Base-by-base conservation (phyloP, 2,113 vertebrate genomes). In the Arizona elegans region DNA sequence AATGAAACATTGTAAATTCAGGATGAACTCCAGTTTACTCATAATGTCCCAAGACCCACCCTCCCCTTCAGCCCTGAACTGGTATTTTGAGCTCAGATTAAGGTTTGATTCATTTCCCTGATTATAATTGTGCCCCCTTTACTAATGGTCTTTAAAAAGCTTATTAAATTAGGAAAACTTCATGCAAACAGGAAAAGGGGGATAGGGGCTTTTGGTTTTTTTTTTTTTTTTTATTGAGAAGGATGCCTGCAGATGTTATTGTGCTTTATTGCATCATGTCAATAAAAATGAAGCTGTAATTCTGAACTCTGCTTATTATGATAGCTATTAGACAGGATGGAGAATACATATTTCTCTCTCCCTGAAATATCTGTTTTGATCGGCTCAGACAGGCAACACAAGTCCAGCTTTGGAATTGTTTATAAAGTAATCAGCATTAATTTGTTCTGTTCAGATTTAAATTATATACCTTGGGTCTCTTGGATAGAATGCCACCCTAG, bases 371-470 rank as follows among this genome's bases (percentile, higher is more conserved):
- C 95, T 97, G 90, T 95, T 97, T 97, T 96, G 96, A 97, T 96
- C 93, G 96, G 93, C 43, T 24, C 94, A 97, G 96, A 96, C 91
- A 97, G 95, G 96, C 97, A 97, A 97, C 94, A 97, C 96, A 95
- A 96, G 95, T 97, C 93, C 95, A 97, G 96, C 94, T 96, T 96
- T 97, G 96, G 96, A 97, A 97, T 91, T 97, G 96, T 97, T 97
- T 97, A 95, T 97, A 96, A 97, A 97, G 96, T 97, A 97, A 97
- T 97, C 96, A 97, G 96, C 95, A 97, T 98, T 98, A 97, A 97
- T 97, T 97, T 97, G 95, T 97, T 97, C 97, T 96, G 95, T 97
- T 97, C 97, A 96, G 96, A 96, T 97, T 97, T 97, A 97, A 98
- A 98, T 98, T 98, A 97, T 95, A 97, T 95, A 97, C 95, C 95